phyloP scores from a whole-genome alignment of 2,113 vertebrate genomes.

The Forbesichthys agassizii region DNA sequence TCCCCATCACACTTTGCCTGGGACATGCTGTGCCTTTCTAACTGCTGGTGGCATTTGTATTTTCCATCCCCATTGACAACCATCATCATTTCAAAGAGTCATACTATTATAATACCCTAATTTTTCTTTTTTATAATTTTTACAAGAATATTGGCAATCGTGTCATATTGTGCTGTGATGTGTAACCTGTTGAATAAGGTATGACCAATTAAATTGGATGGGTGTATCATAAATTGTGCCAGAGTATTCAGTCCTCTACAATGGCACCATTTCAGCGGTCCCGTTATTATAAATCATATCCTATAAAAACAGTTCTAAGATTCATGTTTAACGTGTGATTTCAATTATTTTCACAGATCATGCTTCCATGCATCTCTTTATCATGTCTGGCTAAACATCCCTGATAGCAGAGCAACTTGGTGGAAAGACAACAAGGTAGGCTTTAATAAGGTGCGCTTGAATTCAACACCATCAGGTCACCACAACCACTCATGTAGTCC shows the following conservation, averaged over 20 bases:
- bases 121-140: background rate
- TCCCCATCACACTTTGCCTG: background rate
- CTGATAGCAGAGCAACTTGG: background rate
- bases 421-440: background rate
- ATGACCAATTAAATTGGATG: background rate
- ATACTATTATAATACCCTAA: background rate
- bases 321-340: background rate
- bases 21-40: background rate
- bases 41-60: background rate
- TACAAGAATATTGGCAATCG: background rate
- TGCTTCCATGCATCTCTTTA: background rate
- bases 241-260: background rate
- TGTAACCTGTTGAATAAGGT: background rate
- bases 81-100: background rate
- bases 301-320: background rate
- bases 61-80: background rate
- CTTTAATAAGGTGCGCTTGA: background rate
- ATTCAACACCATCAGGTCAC: background rate
- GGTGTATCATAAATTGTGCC: background rate
- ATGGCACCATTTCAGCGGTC: background rate
- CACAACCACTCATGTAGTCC: background rate
- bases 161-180: background rate
- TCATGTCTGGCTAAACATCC: background rate
- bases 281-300: background rate
- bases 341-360: background rate